Conservation (phyloP, 2,797 vertebrate species). For the Glyptemys insculpta region DNA sequence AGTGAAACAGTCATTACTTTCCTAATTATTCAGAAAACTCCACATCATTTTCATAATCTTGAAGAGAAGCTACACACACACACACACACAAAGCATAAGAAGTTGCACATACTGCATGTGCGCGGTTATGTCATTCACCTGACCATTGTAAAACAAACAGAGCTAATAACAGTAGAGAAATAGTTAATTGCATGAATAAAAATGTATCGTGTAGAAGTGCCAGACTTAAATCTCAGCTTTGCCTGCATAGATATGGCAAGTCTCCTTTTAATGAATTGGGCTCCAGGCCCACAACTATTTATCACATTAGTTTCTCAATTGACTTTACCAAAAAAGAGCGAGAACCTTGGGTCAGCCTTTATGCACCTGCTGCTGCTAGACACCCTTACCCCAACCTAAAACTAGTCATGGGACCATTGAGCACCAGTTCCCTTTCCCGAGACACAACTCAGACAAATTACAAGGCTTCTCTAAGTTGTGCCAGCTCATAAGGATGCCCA, state of each 20-base stretch:
- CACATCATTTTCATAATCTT: neutral
- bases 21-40: neutral
- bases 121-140: accelerated
- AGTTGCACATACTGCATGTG: accelerated
- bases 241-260: accelerated
- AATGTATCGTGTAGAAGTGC: accelerated
- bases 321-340: neutral
- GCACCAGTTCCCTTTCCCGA: conserved; percentile 1
- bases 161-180: accelerated
- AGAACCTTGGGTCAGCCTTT: neutral
- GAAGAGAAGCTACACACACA: neutral
- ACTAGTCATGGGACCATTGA: neutral
- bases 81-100: accelerated
- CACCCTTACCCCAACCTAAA: conserved; percentile 1
- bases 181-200: neutral
- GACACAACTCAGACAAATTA: conserved; percentile 6
- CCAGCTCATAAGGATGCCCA: neutral
- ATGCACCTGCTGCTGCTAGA: neutral
- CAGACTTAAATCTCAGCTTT: accelerated
- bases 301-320: neutral
- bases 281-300: neutral
- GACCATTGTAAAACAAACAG: accelerated
- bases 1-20: accelerated
- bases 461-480: conserved; percentile 1
- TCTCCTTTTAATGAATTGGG: accelerated